Percentiles rank a stretch among this genome's conserved stretches.
Evolutionary conservation across 1,140 invertebrate species (phyloP).

Genomic region (Penaeus vannamei): DNA sequence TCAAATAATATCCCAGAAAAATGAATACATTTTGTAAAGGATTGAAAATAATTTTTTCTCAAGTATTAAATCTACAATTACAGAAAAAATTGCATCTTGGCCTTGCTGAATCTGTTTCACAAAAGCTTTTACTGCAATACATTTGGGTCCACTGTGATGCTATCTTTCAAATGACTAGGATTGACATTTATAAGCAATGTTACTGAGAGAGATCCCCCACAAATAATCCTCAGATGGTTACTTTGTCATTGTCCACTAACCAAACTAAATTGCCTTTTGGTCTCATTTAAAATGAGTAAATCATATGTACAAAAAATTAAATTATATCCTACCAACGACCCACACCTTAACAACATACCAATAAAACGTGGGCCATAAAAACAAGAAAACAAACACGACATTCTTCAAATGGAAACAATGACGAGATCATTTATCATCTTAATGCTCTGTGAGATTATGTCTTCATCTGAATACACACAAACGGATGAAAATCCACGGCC

Average conservation of each 20-base stretch:
- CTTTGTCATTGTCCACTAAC: slow-evolving; percentile 19
- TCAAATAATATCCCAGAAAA: no score
- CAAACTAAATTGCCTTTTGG: slow-evolving; percentile 34
- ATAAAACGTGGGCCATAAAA: slow-evolving; percentile 19
- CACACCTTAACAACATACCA: slow-evolving; percentile 31
- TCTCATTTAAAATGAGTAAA: slow-evolving; percentile 42
- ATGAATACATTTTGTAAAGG: not conserved
- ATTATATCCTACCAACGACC: slow-evolving; percentile 35
- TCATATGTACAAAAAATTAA: slow-evolving; percentile 20
- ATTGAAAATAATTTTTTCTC: not conserved
- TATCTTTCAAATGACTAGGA: slow-evolving; percentile 57
- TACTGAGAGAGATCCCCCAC: slow-evolving; percentile 22
- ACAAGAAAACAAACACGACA: slow-evolving; percentile 37
- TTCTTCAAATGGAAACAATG: slow-evolving; percentile 34
- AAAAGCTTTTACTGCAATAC: slow-evolving; percentile 7
- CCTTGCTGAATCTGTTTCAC: slow-evolving; percentile 7
- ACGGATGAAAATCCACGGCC: no score
- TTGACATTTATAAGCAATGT: slow-evolving; percentile 41
- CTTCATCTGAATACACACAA: no score
- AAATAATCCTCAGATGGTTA: slow-evolving; percentile 16
- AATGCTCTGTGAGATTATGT: slow-evolving; percentile 24
- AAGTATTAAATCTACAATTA: slow-evolving; percentile 23
- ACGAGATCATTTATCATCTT: slow-evolving; percentile 44
- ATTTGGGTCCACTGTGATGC: slow-evolving; percentile 23
- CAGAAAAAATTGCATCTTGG: slow-evolving; percentile 38